Conservation (phyloP, 1,140 invertebrate species). For the Camponotus pennsylvanicus region DNA sequence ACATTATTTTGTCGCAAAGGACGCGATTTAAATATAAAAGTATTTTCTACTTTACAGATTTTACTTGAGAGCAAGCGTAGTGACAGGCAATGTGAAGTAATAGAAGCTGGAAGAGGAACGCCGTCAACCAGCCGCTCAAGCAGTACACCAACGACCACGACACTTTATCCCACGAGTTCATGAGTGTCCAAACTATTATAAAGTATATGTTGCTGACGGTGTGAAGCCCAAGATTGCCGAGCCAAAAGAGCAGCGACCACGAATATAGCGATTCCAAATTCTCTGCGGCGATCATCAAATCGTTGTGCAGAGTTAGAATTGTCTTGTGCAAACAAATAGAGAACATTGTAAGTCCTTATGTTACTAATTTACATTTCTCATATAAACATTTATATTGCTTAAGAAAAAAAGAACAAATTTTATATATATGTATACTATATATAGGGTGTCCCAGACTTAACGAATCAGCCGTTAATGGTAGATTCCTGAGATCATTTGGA, state of each 20-base stretch:
- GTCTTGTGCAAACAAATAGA: constrained; percentile 70
- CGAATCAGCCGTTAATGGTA: too few species aligned
- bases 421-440: too few species aligned
- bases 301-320: constrained; percentile 77
- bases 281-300: constrained; percentile 78
- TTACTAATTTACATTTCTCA: not conserved
- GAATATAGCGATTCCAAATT: constrained; percentile 73
- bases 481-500: too few species aligned
- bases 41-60: not conserved
- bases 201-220: constrained; percentile 78
- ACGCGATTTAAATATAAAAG: not conserved
- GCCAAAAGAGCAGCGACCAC: constrained; percentile 78
- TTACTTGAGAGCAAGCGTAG: constrained; percentile 76
- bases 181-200: constrained; percentile 63
- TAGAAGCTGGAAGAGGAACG: constrained; percentile 75
- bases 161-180: too few species aligned
- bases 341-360: not conserved
- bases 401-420: too few species aligned
- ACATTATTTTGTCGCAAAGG: not conserved
- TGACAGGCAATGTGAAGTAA: constrained; percentile 78
- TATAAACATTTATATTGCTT: not conserved
- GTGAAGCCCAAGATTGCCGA: constrained; percentile 78
- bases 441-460: too few species aligned
- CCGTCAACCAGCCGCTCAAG: constrained; percentile 73
- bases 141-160: constrained; percentile 57